Conservation (phyloP, 1,140 invertebrate genomes). For the Dendroctonus ponderosae region DNA sequence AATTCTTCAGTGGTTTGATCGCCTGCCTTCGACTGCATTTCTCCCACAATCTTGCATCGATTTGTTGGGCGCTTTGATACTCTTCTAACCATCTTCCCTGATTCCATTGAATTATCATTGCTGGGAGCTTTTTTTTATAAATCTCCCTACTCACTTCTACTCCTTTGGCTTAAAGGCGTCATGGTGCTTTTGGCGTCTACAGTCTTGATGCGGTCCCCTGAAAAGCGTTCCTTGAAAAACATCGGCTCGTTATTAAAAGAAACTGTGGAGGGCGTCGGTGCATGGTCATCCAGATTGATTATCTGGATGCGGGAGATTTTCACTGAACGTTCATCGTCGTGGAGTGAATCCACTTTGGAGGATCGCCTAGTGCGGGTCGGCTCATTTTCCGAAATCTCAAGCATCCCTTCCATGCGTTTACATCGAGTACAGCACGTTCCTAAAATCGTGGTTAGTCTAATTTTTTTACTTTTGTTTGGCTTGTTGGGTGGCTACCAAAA, state of each 20-base stretch:
- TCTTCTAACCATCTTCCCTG: too few species aligned
- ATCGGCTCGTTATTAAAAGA: conserved; percentile 31
- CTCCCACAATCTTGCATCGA: conserved; percentile 33
- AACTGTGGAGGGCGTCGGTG: conserved; percentile 14
- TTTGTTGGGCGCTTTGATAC: conserved; percentile 2
- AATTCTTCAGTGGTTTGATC: conserved; percentile 36
- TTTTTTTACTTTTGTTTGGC: not conserved
- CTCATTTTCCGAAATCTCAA: not conserved
- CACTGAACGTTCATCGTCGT: conserved; percentile 14
- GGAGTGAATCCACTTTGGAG: not conserved
- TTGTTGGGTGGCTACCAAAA: not conserved
- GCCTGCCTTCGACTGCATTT: conserved; percentile 28
- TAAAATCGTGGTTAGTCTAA: not conserved
- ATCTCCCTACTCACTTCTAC: not conserved
- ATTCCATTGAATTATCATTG: not conserved
- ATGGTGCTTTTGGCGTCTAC: not conserved
- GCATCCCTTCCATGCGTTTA: not conserved
- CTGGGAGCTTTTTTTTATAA: not conserved
- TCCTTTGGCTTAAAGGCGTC: not conserved
- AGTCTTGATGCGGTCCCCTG: not conserved
- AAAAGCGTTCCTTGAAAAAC: conserved; percentile 8
- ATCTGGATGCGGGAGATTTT: conserved; percentile 34
- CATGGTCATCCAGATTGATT: conserved; percentile 19
- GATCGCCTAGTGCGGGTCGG: not conserved
- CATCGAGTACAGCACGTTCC: conserved; percentile 17